These are phyloP conservation scores for Glyptemys insculpta DNA, from an alignment of 2,797 vertebrate genomes.

Conservation along the genomic window DNA sequence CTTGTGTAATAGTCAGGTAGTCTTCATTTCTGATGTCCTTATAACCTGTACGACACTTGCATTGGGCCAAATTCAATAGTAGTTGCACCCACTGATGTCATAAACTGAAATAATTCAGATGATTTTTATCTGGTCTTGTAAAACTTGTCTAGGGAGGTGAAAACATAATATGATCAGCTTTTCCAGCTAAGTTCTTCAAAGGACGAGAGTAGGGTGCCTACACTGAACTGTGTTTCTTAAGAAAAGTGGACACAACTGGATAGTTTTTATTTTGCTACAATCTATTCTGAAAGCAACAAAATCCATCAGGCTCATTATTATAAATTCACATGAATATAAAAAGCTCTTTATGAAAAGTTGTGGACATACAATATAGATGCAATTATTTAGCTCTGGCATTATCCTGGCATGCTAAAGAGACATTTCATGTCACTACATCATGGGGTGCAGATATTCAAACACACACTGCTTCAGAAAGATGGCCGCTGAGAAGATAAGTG, in stretches of 20 bases:
- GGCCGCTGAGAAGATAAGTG: not conserved
- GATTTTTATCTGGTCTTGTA: constrained; percentile 36
- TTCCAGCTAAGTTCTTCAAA: not conserved
- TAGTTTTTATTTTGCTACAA: constrained; percentile 25
- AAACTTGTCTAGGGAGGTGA: not conserved
- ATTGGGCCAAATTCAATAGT: constrained; percentile 54
- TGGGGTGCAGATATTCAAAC: not conserved
- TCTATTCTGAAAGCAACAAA: constrained; percentile 33
- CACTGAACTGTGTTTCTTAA: not conserved
- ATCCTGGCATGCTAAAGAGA: constrained; percentile 33
- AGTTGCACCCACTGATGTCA: constrained; percentile 34
- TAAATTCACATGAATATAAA: constrained; percentile 10
- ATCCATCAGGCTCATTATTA: constrained; percentile 34
- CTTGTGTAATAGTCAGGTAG: constrained; percentile 25
- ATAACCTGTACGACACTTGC: constrained; percentile 17
- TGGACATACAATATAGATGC: constrained; percentile 20
- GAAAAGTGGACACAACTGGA: not conserved
- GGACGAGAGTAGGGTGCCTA: not conserved
- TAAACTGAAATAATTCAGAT: constrained; percentile 66
- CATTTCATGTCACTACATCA: constrained; percentile 21
- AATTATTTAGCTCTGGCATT: constrained; percentile 28
- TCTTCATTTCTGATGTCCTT: constrained; percentile 52
- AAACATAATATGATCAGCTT: constrained; percentile 8
- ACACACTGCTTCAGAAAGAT: not conserved
- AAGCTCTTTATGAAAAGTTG: constrained; percentile 38